Base-by-base conservation (phyloP, 2,797 vertebrate species). In the Pangasius krempfi region DNA sequence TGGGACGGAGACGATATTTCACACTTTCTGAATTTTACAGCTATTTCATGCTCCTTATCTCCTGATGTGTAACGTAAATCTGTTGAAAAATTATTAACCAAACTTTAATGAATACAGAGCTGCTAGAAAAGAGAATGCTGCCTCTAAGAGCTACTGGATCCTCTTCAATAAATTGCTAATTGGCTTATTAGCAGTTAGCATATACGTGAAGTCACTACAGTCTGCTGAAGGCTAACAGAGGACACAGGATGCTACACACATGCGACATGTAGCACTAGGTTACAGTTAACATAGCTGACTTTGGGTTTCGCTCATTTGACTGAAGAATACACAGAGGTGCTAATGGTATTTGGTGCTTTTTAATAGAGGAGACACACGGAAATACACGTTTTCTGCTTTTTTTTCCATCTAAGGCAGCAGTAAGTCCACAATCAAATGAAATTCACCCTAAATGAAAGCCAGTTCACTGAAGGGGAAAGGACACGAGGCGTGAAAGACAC, bases 391-490 rank as follows among this genome's bases (percentile, higher is more conserved):
- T 47, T 47, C 47, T 47, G 47, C 8, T 47, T 47, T 20, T 60
- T 64, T 64, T n/a, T 27, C 25, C 27, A 30, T 66, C 64, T 64
- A 14, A 14, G 4, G 13, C 85, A 87, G 88, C 72, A 88, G 84
- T 56, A 16, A 56, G 52, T 2, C 52, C 52, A 52, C 12, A 52
- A 52, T 52, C 10, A 16, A 5, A 56, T 4, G 52, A 76, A 88
- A 84, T 86, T 91, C 78, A 91, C 40, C 54, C 83, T 66, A 84
- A 12, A 89, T 86, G 80, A 85, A 40, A 86, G 30, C 4, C 30
- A 68, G 66, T 30, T 16, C 13, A 72, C 30, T 20, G 70, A 44
- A 44, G 37, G 40, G 9, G 22, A 20, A 22, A 22, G 10, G 40
- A 47, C 20, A 6, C 0, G 13, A 22, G 30, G 33, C 1, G 3